Base-by-base conservation (phyloP, 1,140 invertebrate genomes). In the Heliconius nattereri region DNA sequence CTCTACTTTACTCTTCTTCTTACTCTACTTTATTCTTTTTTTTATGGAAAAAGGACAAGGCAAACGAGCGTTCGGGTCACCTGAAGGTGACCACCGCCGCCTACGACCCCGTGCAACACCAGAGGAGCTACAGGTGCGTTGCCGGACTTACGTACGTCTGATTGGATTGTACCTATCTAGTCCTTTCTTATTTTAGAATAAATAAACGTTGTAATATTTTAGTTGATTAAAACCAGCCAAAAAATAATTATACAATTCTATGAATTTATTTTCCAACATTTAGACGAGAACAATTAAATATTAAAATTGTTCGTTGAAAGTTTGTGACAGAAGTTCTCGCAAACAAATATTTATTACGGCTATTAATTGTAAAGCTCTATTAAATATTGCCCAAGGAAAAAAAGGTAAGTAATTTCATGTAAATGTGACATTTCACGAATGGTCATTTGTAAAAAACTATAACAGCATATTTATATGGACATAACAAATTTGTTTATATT, bases 351-450 rank as follows among this genome's bases (percentile, higher is more conserved):
- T 75, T 75, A 32, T 23, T 75, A 16, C 60, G 8, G 74, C 32
- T 45, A 57, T 75, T 75, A 37, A 75, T 75, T 75, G 32, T 37
- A 19, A 40, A 57, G 35, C 52, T 19, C 74, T 37, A 60, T 75
- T 75, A 75, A 75, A 75, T 23, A 40, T 23, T 37, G 32, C 74
- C 16, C 35, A 23, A 57, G 74, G 20, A 32, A 75, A 66, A 32
- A 75, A 66, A 60, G 54, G 74, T 5, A 66, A 57, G 29, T 35
- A 75, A 73, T 73, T 75, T 75, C 29, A 75, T 75, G 57, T 75
- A 60, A 75, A 57, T 75, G 74, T 54, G 74, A 75, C 74, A 75
- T 75, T 75, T 75, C 74, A 75, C 74, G 74, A 75, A 75, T 57
- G 74, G 9, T 26, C 26, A 3, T 66, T 66, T 66, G 60, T 66